Evolutionary conservation across 2,113 vertebrate species (phyloP).

Genomic region (Lophura nycthemera): DNA sequence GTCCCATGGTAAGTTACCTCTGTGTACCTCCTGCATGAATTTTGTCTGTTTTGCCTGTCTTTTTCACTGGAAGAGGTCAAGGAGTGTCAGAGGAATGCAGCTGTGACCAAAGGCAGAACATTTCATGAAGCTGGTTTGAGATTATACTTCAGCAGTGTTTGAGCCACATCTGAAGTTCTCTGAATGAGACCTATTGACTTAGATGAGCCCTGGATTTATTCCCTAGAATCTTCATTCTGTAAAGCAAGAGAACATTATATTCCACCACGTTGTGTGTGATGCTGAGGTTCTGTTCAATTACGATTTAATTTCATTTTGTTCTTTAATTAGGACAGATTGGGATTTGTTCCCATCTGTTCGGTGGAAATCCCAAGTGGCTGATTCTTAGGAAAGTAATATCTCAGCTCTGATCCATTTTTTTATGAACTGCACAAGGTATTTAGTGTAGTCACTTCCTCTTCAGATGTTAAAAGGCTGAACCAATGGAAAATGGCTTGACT

Average conservation of each 20-base stretch:
- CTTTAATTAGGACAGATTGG: slow-evolving; percentile 19
- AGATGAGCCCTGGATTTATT: background rate
- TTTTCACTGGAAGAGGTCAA: background rate
- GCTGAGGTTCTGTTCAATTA: background rate
- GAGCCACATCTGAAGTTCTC: background rate
- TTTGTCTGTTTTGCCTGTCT: rapidly evolving
- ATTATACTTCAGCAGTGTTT: background rate
- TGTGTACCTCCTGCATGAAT: background rate
- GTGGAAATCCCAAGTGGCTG: background rate
- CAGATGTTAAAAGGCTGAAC: background rate
- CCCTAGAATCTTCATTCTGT: background rate
- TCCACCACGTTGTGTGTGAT: background rate
- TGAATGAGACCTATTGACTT: background rate
- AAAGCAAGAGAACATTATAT: background rate
- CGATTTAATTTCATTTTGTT: slow-evolving; percentile 3
- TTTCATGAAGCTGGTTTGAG: background rate
- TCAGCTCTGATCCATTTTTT: background rate
- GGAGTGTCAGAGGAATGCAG: background rate
- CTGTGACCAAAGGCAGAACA: rapidly evolving
- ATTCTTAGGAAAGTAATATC: background rate
- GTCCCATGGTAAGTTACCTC: background rate
- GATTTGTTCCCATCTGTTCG: slow-evolving; percentile 22
- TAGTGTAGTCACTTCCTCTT: background rate
- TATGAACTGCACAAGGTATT: background rate
- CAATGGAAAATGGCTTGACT: background rate